Percentiles rank a stretch among this genome's conserved stretches.
Conservation (phyloP, 2,888 invertebrate species). For the Coecobrya sp. region DNA sequence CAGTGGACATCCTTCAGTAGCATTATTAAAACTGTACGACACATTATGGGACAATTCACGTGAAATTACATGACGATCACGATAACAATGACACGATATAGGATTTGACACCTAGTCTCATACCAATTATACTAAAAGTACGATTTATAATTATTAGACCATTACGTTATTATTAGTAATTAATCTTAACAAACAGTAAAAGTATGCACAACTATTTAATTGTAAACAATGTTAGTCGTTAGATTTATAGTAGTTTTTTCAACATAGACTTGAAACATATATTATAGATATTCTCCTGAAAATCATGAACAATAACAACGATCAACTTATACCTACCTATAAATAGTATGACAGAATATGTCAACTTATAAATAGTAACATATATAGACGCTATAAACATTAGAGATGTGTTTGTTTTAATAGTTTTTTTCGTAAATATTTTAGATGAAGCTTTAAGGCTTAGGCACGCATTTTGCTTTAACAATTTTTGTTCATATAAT, state of each 20-base stretch:
- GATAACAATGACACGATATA: slow-evolving; percentile 25
- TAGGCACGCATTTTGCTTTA: slow-evolving; percentile 70
- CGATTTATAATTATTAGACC: not conserved
- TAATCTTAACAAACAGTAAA: slow-evolving; percentile 1
- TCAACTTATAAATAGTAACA: not conserved
- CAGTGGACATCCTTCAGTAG: slow-evolving; percentile 17
- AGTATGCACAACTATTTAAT: not conserved
- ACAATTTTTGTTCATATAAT: not conserved
- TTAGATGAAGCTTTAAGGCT: slow-evolving; percentile 73
- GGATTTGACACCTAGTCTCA: not conserved
- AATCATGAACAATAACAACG: too few relatives aligned
- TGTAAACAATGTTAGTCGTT: slow-evolving; percentile 25
- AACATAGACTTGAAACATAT: slow-evolving; percentile 1
- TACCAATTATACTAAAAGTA: not conserved
- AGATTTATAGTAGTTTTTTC: not conserved
- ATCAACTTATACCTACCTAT: not conserved
- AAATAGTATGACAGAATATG: too few relatives aligned
- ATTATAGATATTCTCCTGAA: not conserved
- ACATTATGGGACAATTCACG: not conserved
- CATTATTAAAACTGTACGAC: slow-evolving; percentile 4
- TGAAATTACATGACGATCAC: not conserved
- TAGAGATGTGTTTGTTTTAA: not conserved
- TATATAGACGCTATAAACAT: not conserved
- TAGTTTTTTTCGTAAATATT: not conserved
- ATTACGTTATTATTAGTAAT: not conserved